A percentile compares a stretch with the other conserved stretches of the same genome.
phyloP scores from a whole-genome alignment of 1,140 invertebrate genomes.

The Mizuhopecten yessoensis region DNA sequence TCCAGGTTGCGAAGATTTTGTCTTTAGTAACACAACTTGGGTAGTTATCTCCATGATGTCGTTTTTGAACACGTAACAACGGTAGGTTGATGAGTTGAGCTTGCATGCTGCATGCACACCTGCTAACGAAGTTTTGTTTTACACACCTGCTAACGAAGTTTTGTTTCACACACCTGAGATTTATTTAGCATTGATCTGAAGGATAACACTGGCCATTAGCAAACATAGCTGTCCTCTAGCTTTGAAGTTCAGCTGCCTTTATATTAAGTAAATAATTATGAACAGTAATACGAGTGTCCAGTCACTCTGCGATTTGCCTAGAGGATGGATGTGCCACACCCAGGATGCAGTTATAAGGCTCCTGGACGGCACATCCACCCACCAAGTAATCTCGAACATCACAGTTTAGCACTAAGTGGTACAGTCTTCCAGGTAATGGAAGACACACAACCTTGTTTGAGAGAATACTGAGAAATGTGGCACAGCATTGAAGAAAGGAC shows the following conservation, averaged over 20 bases:
- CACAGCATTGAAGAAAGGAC: constrained; percentile 23
- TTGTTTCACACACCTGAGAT: constrained; percentile 38
- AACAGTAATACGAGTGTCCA: constrained; percentile 10
- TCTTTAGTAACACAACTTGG: not conserved
- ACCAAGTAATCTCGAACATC: not conserved
- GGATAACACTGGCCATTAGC: constrained; percentile 28
- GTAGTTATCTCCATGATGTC: not conserved
- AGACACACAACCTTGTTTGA: constrained; percentile 6
- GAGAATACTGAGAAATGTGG: constrained; percentile 38
- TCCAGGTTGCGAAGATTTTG: not conserved
- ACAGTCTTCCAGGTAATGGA: constrained; percentile 21
- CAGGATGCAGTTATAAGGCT: not conserved
- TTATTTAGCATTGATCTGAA: constrained; percentile 11
- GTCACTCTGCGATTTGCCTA: not conserved
- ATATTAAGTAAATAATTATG: not conserved
- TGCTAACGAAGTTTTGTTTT: constrained; percentile 39
- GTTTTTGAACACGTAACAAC: constrained; percentile 36
- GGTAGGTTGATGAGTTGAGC: not conserved
- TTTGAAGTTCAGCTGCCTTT: not conserved
- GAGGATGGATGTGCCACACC: not conserved
- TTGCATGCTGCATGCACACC: constrained; percentile 19
- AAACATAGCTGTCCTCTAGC: constrained; percentile 24
- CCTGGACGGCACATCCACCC: not conserved
- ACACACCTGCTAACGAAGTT: constrained; percentile 37
- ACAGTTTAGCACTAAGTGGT: not conserved